Conservation (phyloP, 2,797 vertebrate genomes). For the Intellagama lesueurii region DNA sequence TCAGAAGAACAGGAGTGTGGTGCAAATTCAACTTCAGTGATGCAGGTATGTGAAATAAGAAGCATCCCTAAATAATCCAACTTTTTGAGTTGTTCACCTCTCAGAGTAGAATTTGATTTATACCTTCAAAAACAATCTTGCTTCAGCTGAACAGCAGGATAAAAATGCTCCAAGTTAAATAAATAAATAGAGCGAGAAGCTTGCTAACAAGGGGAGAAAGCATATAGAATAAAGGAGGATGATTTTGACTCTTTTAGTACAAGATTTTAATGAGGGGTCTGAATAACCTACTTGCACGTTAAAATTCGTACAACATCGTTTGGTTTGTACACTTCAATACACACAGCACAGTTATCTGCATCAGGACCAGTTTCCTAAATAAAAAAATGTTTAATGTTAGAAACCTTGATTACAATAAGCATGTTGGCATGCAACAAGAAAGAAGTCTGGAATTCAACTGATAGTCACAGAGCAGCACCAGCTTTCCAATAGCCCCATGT, state of each 20-base stretch:
- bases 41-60: not conserved
- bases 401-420: not conserved
- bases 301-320: slow-evolving; percentile 91
- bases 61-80: not conserved
- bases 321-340: slow-evolving; percentile 89
- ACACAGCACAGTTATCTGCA: slow-evolving; percentile 88
- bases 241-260: not conserved
- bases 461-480: not conserved
- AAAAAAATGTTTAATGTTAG: not conserved
- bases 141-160: not conserved
- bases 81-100: not conserved
- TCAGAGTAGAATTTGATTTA: too few species aligned
- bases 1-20: not conserved
- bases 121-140: not conserved
- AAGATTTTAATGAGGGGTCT: not conserved
- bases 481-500: not conserved
- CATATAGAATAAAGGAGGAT: not conserved
- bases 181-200: not conserved
- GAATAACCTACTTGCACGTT: slow-evolving; percentile 88
- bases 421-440: too few species aligned
- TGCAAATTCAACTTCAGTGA: not conserved
- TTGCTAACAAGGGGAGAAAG: not conserved
- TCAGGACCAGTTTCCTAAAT: slow-evolving; percentile 85
- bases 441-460: not conserved
- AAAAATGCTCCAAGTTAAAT: not conserved